Base-by-base conservation (phyloP, 2,113 vertebrate species). In the Athene cunicularia region DNA sequence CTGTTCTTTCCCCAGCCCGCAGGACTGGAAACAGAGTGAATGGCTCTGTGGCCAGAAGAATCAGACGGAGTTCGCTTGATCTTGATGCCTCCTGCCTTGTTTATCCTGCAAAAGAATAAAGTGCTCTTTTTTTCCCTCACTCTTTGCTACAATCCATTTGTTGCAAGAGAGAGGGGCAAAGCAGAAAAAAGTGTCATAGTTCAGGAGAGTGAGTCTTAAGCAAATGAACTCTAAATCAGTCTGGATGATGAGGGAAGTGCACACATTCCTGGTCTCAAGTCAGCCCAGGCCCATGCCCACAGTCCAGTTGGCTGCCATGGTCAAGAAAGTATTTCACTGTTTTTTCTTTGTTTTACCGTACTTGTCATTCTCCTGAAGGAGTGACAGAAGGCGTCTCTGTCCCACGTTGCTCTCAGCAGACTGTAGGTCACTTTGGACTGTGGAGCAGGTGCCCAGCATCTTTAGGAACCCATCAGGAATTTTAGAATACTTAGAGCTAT, bases 221-320 rank as follows among this genome's bases (percentile, higher is more conserved):
- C 21, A 68, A 72, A 56, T 21, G 32, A 82, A 33, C 4, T 68
- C 53, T 30, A 32, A 49, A 85, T 55, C 15, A 53, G 28, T 11
- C 17, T 8, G 22, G 11, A 14, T 47, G 14, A 72, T 3, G 9
- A 73, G 10, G 19, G 52, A 64, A 68, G 17, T 4, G 12, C n/a
- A 56, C 2, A 2, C 8, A 5, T 15, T 86, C n/a, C 11, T 41
- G 27, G 23, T 74, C 37, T 76, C 43, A 18, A 62, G 39, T 55
- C 22, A 85, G 10, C 8, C 22, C n/a, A 52, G 2, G 2, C 4
- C 6, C n/a, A 52, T 2, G 2, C 4, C 6, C 39, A 41, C 27
- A 53, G 9, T 19, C 58, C 6, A 27, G 9, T 3, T 2, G 2
- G 33, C 6, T 72, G 39, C 30, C 56, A 27, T 28, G 56, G 6